These are phyloP conservation scores for Catocala fraxini DNA, from an alignment of 2,888 invertebrate genomes.

Conservation along the genomic window DNA sequence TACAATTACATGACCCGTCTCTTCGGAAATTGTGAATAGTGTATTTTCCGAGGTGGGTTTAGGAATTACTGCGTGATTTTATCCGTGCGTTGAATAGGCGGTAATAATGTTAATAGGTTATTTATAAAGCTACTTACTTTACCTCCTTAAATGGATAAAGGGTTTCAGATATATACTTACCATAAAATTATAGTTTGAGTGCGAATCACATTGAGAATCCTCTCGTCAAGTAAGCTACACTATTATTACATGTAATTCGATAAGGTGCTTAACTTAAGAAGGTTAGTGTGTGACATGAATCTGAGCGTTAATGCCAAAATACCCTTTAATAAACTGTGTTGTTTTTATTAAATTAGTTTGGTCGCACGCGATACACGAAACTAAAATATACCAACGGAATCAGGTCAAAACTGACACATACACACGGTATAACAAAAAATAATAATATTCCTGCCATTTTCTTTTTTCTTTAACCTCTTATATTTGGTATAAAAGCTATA, in stretches of 20 bases:
- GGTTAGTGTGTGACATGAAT: slow-evolving; percentile 65
- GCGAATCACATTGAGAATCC: slow-evolving; percentile 22
- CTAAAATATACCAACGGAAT: slow-evolving; percentile 63
- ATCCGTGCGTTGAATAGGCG: no score
- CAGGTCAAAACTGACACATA: slow-evolving; percentile 71
- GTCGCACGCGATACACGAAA: slow-evolving; percentile 81
- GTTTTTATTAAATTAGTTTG: slow-evolving; percentile 85
- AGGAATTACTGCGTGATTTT: slow-evolving; percentile 1
- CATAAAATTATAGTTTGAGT: no score
- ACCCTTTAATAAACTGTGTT: slow-evolving; percentile 81
- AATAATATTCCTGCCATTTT: slow-evolving; percentile 6
- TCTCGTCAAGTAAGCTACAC: slow-evolving; percentile 30
- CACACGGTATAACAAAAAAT: slow-evolving; percentile 33
- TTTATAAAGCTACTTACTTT: no score
- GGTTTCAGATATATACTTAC: not conserved
- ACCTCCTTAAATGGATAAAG: not conserved
- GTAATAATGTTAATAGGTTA: no score
- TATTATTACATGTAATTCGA: slow-evolving; percentile 62
- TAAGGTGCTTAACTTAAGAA: slow-evolving; percentile 66
- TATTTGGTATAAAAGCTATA: not conserved
- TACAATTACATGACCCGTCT: slow-evolving; percentile 1
- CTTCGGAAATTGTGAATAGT: slow-evolving; percentile 10
- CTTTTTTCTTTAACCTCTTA: not conserved
- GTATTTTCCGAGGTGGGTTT: not conserved
- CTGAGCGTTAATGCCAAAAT: slow-evolving; percentile 77